phyloP scores from a whole-genome alignment of 2,888 invertebrate species.

The Tachystola acroxantha region DNA sequence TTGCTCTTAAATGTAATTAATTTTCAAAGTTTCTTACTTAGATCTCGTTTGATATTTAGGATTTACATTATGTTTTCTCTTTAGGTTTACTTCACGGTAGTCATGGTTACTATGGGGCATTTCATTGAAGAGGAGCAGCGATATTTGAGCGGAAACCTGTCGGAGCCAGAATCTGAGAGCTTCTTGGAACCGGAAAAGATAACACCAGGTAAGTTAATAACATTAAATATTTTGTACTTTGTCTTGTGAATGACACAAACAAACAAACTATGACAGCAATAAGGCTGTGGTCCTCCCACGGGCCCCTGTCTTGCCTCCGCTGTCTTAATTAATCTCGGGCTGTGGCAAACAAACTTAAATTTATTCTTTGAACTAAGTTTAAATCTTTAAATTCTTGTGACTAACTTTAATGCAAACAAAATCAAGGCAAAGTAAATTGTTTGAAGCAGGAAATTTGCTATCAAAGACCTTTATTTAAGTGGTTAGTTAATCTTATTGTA shows the following conservation, averaged over 20 bases:
- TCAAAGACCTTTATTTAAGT: slow-evolving; percentile 1
- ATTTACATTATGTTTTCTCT: not conserved
- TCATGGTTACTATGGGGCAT: slow-evolving; percentile 80
- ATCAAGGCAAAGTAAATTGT: slow-evolving; percentile 15
- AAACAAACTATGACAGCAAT: too few relatives aligned
- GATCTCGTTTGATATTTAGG: too few relatives aligned
- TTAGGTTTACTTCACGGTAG: slow-evolving; percentile 83
- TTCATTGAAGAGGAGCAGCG: slow-evolving; percentile 82
- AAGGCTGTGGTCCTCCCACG: slow-evolving; percentile 7
- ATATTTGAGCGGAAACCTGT: slow-evolving; percentile 79
- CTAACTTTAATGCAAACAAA: slow-evolving; percentile 16
- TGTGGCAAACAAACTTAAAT: slow-evolving; percentile 22
- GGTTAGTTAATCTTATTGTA: not conserved
- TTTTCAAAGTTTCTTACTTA: not conserved
- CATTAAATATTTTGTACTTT: too few relatives aligned
- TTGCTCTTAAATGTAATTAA: not conserved
- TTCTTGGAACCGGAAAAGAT: slow-evolving; percentile 77
- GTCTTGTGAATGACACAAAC: too few relatives aligned
- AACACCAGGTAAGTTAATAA: slow-evolving; percentile 69
- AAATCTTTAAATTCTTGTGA: slow-evolving; percentile 24
- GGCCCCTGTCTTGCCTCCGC: slow-evolving; percentile 1
- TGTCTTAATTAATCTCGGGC: slow-evolving; percentile 24
- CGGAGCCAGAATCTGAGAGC: slow-evolving; percentile 75
- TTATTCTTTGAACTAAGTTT: slow-evolving; percentile 27
- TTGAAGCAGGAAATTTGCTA: slow-evolving; percentile 18